Evolutionary conservation across 64 coral and sea anemone species (phyloP).

Genomic region (Stichodactyla helianthus): DNA sequence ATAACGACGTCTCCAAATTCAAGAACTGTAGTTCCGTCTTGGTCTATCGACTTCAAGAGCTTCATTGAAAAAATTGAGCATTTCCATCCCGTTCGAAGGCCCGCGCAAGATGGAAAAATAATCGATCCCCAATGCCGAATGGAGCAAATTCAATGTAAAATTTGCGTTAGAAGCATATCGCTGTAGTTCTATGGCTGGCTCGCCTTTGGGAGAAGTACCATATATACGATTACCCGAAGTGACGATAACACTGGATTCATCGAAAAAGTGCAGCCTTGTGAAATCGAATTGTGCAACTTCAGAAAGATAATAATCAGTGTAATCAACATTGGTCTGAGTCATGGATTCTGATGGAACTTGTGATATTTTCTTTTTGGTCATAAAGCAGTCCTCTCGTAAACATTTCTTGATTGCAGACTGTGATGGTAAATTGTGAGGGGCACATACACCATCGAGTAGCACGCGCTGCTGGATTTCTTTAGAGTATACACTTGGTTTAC

Average conservation of each 20-base stretch:
- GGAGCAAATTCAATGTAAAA: slow-evolving; percentile 46
- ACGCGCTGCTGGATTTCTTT: slow-evolving; percentile 25
- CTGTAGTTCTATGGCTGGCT: slow-evolving; percentile 40
- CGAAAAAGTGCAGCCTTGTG: slow-evolving; percentile 27
- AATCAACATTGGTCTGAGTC: slow-evolving; percentile 10
- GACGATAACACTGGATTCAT: slow-evolving; percentile 32
- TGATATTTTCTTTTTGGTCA: slow-evolving; percentile 34
- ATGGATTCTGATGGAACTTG: slow-evolving; percentile 29
- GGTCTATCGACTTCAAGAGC: slow-evolving; percentile 22
- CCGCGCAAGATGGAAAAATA: slow-evolving; percentile 39
- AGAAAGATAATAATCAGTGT: slow-evolving; percentile 29
- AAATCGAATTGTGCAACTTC: slow-evolving; percentile 30
- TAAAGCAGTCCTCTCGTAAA: slow-evolving; percentile 37
- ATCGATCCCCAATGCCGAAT: slow-evolving; percentile 22
- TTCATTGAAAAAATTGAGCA: slow-evolving; percentile 55
- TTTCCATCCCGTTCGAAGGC: slow-evolving; percentile 53
- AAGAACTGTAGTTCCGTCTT: slow-evolving; percentile 30
- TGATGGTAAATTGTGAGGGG: slow-evolving; percentile 47
- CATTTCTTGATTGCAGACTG: slow-evolving; percentile 42
- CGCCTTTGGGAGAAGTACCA: slow-evolving; percentile 12
- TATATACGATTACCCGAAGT: slow-evolving; percentile 30
- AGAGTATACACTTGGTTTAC: slow-evolving; percentile 21
- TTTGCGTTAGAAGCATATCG: slow-evolving; percentile 42
- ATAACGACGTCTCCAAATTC: slow-evolving; percentile 29
- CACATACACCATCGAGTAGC: slow-evolving; percentile 33